Conservation (phyloP, 2,797 vertebrate genomes). For the Diplodus puntazzo region DNA sequence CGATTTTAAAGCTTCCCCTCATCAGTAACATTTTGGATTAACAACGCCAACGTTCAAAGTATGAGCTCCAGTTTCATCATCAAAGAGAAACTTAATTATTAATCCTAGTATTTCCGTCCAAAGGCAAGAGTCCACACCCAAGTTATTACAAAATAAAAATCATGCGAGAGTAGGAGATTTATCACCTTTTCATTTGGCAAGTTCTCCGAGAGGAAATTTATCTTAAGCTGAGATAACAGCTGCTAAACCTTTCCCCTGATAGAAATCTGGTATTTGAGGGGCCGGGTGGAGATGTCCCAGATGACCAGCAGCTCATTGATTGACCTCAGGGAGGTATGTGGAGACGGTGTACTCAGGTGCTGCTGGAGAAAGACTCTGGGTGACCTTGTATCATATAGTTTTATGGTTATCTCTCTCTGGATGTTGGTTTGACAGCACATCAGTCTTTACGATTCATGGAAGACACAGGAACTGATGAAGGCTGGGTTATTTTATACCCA, state of each 20-base stretch:
- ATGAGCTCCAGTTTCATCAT: slow-evolving; percentile 13
- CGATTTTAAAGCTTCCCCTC: neutral
- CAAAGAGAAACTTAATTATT: slow-evolving; percentile 28
- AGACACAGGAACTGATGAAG: neutral
- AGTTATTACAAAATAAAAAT: slow-evolving; percentile 20
- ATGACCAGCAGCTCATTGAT: slow-evolving; percentile 33
- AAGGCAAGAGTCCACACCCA: slow-evolving; percentile 1
- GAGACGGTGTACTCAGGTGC: slow-evolving; percentile 4
- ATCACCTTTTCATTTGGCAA: slow-evolving; percentile 35
- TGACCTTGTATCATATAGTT: neutral
- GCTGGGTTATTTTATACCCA: neutral
- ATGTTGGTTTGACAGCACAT: slow-evolving; percentile 48
- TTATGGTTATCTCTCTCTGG: slow-evolving; percentile 27
- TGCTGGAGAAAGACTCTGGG: neutral
- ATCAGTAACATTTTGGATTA: slow-evolving; percentile 10
- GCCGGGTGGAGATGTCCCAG: slow-evolving; percentile 13
- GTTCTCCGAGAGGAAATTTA: slow-evolving; percentile 42
- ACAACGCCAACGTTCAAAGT: neutral
- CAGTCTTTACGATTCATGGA: slow-evolving; percentile 25
- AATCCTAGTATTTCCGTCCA: slow-evolving; percentile 34
- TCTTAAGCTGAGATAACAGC: slow-evolving; percentile 45
- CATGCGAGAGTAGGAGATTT: slow-evolving; percentile 44
- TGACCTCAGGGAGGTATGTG: neutral
- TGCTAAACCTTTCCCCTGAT: slow-evolving; percentile 18
- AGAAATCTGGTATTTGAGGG: slow-evolving; percentile 32